Conservation (phyloP, 2,888 invertebrate genomes). For the Coremacera marginata region DNA sequence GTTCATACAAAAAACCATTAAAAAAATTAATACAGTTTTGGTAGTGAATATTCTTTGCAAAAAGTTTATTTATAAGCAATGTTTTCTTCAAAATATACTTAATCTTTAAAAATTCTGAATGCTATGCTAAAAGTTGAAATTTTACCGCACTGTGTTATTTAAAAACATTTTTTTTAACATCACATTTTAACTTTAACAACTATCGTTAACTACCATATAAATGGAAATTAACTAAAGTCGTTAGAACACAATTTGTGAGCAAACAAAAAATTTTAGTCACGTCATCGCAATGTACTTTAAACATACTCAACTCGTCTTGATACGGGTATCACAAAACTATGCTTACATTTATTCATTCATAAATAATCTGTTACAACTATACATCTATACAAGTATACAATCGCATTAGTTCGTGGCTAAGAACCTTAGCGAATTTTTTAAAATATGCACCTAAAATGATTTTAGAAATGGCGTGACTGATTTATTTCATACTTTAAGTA, state of each 20-base stretch:
- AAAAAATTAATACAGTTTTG: no score
- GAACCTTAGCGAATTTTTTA: background rate
- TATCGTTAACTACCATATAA: slow-evolving; percentile 55
- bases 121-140: background rate
- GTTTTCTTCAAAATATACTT: no score
- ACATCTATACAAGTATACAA: background rate
- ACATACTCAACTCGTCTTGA: background rate
- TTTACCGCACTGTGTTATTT: background rate
- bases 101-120: no score
- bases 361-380: background rate
- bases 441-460: slow-evolving; percentile 32
- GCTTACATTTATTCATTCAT: background rate
- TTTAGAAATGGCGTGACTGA: slow-evolving; percentile 44
- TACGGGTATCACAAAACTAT: background rate
- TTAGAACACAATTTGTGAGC: slow-evolving; percentile 49
- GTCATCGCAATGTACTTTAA: slow-evolving; percentile 5
- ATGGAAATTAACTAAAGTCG: slow-evolving; percentile 54
- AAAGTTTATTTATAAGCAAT: no score
- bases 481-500: slow-evolving; percentile 20
- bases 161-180: background rate
- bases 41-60: no score
- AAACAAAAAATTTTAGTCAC: slow-evolving; percentile 35
- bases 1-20: no score
- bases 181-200: slow-evolving; percentile 26
- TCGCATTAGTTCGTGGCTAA: background rate